Conservation (phyloP, 2,797 vertebrate species). For the Hemitrygon akajei region DNA sequence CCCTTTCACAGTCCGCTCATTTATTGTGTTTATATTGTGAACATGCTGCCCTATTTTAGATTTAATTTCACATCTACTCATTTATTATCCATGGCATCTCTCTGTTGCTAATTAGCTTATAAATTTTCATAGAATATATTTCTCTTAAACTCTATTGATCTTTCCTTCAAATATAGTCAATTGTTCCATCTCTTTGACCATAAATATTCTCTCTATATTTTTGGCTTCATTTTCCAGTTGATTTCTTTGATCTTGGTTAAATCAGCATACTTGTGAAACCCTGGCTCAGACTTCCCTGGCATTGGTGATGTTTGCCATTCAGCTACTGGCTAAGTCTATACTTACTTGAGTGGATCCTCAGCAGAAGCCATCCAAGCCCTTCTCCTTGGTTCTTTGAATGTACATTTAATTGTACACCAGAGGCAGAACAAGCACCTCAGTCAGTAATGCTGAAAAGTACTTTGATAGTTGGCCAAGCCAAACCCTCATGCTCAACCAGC, state of each 20-base stretch:
- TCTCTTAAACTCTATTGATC: neutral
- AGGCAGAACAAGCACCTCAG: no score
- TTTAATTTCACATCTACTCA: neutral
- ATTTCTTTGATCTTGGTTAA: neutral
- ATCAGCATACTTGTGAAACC: neutral
- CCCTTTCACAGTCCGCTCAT: neutral
- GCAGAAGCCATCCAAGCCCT: no score
- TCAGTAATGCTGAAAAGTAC: no score
- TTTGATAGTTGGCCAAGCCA: no score
- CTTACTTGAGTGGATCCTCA: no score
- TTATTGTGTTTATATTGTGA: neutral
- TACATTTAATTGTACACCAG: no score
- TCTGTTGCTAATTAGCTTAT: neutral
- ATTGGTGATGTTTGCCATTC: no score
- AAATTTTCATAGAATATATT: neutral
- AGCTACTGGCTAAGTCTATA: no score
- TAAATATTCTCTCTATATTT: neutral
- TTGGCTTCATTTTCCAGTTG: neutral
- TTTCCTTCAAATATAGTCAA: neutral
- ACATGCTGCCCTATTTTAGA: neutral
- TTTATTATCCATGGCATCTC: neutral
- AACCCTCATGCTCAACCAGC: no score
- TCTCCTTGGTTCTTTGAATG: no score
- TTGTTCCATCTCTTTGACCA: neutral
- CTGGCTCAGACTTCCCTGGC: no score